phyloP scores from a whole-genome alignment of 1,140 invertebrate species.

The Atta texana region DNA sequence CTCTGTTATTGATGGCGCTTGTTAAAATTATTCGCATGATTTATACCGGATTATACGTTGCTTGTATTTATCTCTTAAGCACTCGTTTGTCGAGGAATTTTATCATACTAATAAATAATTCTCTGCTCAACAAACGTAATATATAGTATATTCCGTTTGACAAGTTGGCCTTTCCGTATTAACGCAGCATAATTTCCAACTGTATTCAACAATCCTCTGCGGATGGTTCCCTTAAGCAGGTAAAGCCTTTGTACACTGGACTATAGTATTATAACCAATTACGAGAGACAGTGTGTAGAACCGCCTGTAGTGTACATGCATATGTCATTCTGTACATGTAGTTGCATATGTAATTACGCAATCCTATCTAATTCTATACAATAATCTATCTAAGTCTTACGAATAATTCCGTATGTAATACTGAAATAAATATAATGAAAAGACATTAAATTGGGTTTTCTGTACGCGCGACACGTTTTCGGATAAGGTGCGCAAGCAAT shows the following conservation, averaged over 20 bases:
- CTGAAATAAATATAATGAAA: neutral
- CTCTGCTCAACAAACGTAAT: conserved; percentile 16
- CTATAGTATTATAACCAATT: conserved; percentile 47
- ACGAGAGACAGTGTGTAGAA: neutral
- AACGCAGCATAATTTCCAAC: conserved; percentile 39
- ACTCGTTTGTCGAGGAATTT: conserved; percentile 5
- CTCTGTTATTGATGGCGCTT: conserved; percentile 49
- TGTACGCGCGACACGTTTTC: neutral
- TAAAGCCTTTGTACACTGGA: conserved; percentile 16
- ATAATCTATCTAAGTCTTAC: neutral
- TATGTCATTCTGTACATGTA: conserved; percentile 18
- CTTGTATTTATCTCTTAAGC: conserved; percentile 9
- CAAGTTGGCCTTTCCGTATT: conserved; percentile 37
- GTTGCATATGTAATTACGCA: conserved; percentile 1
- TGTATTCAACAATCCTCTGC: conserved; percentile 10
- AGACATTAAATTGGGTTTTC: neutral
- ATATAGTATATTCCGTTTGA: conserved; percentile 27
- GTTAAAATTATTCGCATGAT: conserved; percentile 59
- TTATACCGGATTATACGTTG: conserved; percentile 29
- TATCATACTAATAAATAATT: conserved; percentile 48
- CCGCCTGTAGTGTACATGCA: neutral
- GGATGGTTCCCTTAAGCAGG: neutral
- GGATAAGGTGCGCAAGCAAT: neutral
- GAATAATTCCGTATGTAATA: neutral
- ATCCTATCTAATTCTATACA: conserved; percentile 21